phyloP scores from a whole-genome alignment of 1,140 invertebrate genomes.

The Aplysia californica region DNA sequence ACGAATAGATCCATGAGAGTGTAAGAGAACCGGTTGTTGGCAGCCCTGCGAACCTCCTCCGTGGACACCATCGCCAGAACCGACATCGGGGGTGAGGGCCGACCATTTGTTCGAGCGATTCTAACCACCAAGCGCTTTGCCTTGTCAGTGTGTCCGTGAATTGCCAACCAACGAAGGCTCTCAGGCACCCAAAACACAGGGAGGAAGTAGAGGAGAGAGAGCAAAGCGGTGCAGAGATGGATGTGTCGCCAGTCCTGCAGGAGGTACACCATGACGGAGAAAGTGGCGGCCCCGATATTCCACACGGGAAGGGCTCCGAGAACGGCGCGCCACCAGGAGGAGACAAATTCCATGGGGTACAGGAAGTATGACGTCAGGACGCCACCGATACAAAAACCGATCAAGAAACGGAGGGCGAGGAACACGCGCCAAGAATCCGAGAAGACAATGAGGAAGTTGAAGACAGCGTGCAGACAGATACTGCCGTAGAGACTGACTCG shows the following conservation, averaged over 20 bases:
- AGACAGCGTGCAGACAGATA: slow-evolving; percentile 27
- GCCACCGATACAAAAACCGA: slow-evolving; percentile 38
- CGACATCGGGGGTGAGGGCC: slow-evolving; percentile 3
- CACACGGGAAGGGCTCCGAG: slow-evolving; percentile 20
- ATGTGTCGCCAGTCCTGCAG: slow-evolving; percentile 31
- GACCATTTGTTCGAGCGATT: slow-evolving; percentile 39
- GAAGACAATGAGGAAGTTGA: slow-evolving; percentile 36
- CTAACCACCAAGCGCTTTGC: slow-evolving; percentile 33
- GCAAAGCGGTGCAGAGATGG: slow-evolving; percentile 18
- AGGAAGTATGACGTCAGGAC: slow-evolving; percentile 30
- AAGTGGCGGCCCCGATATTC: slow-evolving; percentile 10
- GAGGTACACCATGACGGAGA: slow-evolving; percentile 5
- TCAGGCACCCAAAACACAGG: slow-evolving; percentile 39
- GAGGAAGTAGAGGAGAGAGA: slow-evolving; percentile 1
- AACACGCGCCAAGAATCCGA: slow-evolving; percentile 52
- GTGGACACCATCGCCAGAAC: slow-evolving; percentile 1
- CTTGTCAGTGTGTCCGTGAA: slow-evolving; percentile 36
- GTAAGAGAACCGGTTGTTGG: neutral
- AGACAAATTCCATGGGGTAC: slow-evolving; percentile 39
- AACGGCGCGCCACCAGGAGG: slow-evolving; percentile 32
- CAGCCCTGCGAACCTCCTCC: neutral
- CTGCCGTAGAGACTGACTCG: slow-evolving; percentile 40
- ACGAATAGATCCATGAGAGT: neutral
- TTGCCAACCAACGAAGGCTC: slow-evolving; percentile 44
- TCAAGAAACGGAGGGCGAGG: slow-evolving; percentile 43